These are phyloP conservation scores for Gymnocheta viridis DNA, from an alignment of 2,888 invertebrate genomes.

Conservation along the genomic window DNA sequence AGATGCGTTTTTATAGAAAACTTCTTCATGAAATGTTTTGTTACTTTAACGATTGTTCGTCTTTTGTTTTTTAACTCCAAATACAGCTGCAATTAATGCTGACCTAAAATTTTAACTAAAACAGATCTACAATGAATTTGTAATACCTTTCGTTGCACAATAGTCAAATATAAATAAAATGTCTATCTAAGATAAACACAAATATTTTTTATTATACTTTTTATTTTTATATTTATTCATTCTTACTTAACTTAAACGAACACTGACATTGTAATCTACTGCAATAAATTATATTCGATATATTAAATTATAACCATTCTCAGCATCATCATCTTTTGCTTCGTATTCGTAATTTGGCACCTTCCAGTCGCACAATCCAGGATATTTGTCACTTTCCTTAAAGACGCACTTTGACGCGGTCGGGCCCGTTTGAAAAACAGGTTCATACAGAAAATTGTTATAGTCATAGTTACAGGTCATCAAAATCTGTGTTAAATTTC, in stretches of 20 bases:
- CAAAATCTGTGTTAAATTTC: conserved; percentile 73
- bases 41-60: neutral
- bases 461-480: conserved; percentile 81
- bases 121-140: neutral
- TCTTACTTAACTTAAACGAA: neutral
- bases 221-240: neutral
- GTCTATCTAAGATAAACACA: neutral
- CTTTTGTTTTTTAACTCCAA: neutral
- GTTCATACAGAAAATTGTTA: conserved; percentile 77
- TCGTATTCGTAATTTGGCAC: conserved; percentile 74
- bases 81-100: conserved; percentile 2
- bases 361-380: conserved; percentile 78
- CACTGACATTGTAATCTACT: neutral
- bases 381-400: conserved; percentile 75
- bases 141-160: neutral
- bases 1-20: neutral
- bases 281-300: neutral
- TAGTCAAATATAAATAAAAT: neutral
- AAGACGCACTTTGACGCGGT: conserved; percentile 76
- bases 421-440: conserved; percentile 77
- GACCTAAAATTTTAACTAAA: neutral
- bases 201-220: neutral
- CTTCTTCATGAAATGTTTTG: neutral
- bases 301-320: conserved; percentile 59
- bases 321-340: conserved; percentile 73